phyloP scores from a whole-genome alignment of 1,140 invertebrate genomes.

The Zaprionus tsacasi region DNA sequence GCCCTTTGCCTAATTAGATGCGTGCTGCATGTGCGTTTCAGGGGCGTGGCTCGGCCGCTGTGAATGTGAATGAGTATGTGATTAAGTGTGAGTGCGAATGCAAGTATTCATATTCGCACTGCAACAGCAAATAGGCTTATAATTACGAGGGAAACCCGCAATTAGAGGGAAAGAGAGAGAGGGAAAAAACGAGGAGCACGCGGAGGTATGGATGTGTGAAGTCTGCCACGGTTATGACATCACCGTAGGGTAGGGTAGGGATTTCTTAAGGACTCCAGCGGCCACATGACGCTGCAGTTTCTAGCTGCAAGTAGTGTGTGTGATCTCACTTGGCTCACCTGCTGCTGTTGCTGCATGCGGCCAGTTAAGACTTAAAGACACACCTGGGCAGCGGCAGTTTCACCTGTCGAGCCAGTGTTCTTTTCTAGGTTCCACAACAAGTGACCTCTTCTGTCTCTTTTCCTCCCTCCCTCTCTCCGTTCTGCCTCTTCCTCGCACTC shows the following conservation, averaged over 20 bases:
- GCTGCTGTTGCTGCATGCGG: neutral
- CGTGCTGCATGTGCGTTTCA: slow-evolving; percentile 61
- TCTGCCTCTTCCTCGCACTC: neutral
- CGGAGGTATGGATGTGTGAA: slow-evolving; percentile 4
- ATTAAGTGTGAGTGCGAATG: slow-evolving; percentile 6
- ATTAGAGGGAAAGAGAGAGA: neutral
- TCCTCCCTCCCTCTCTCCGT: neutral
- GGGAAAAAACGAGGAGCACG: neutral
- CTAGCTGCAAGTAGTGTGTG: neutral
- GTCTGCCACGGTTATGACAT: slow-evolving; percentile 1
- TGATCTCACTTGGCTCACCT: slow-evolving; percentile 1
- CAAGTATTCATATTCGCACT: slow-evolving; percentile 20
- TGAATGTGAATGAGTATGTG: slow-evolving; percentile 23
- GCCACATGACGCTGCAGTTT: neutral
- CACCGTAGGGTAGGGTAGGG: neutral
- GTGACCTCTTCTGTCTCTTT: slow-evolving; percentile 32
- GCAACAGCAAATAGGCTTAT: slow-evolving; percentile 2
- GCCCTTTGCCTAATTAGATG: slow-evolving; percentile 68
- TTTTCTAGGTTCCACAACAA: neutral
- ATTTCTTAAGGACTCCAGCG: neutral
- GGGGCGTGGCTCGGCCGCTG: slow-evolving; percentile 51
- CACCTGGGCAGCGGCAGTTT: slow-evolving; percentile 22
- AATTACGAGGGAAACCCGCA: slow-evolving; percentile 24
- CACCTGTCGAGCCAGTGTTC: slow-evolving; percentile 36
- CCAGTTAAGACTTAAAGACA: slow-evolving; percentile 7